Evolutionary conservation across 2,113 vertebrate genomes (phyloP), one percentile per base, ranked within the genome.

Genomic region (Chaetorhynchus papuensis): DNA sequence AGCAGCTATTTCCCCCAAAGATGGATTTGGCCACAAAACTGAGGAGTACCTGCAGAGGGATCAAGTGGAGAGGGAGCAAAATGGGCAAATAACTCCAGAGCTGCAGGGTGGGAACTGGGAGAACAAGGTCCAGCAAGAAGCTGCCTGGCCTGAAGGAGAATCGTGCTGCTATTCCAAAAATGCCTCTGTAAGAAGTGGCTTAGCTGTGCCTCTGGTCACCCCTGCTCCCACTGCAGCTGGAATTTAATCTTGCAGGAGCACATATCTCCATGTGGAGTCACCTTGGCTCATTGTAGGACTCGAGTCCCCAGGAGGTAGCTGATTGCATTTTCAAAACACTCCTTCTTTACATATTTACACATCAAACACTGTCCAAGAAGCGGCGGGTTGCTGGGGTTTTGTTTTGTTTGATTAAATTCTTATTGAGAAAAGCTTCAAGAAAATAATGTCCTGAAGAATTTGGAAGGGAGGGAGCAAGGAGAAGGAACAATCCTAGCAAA

Each of bases 341-440:
- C 93, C 93, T 95, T 81, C 93, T 95, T 93, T 94, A 93, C 94
- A 94, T 97, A 96, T 96, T 97, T 97, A 96, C 94, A 97, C 94
- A 95, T 95, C 95, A 97, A 96, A 95, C 89, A 35, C 83, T 64
- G 90, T 94, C 96, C 97, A 94, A 96, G 88, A 90, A 94, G 88
- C 54, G 13, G 78, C 1, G 83, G 94, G 95, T 95, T 91, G 93
- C 97, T 90, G 93, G 47, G 91, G 14, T 91, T 96, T 96, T 95
- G 93, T 96, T 97, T 96, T 91, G 83, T 92, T 97, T 96, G 93
- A 95, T 96, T 94, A 96, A 93, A 95, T 93, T 96, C 94, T 95
- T 94, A 61, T 68, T 81, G 75, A 94, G 96, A 91, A 96, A 96
- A 90, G 87, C 89, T 95, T 77, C 63, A 18, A 86, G 91, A 95